Conservation (phyloP, 1,140 invertebrate species). For the Subanguina moxae region DNA sequence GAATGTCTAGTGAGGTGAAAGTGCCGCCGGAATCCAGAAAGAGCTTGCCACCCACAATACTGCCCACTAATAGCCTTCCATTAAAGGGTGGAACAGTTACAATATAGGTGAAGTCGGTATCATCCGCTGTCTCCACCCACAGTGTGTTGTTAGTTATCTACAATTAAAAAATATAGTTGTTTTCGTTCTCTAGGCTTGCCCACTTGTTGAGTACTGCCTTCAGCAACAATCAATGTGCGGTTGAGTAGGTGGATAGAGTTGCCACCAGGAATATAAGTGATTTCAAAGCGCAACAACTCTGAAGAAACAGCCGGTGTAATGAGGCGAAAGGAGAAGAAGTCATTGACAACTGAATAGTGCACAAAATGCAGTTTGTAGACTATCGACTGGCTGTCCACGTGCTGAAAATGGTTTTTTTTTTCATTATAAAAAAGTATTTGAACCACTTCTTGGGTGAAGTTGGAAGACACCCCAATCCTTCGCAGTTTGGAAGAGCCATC, state of each 20-base stretch:
- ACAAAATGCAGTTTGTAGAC: conserved; percentile 55
- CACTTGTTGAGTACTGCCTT: conserved; percentile 45
- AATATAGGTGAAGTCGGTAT: conserved; percentile 48
- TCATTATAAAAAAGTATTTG: background rate
- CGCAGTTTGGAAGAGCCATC: conserved; percentile 23
- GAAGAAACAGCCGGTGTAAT: conserved; percentile 51
- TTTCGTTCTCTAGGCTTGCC: background rate
- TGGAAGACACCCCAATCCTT: conserved; percentile 56
- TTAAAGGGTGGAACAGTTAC: conserved; percentile 46
- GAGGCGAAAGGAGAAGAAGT: conserved; percentile 55
- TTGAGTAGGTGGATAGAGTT: conserved; percentile 51
- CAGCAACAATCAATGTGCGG: conserved; percentile 52
- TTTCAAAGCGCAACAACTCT: conserved; percentile 52
- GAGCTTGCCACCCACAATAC: conserved; percentile 23
- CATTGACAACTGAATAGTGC: conserved; percentile 56
- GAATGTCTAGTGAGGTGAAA: conserved; percentile 52
- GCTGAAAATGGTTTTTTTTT: conserved; percentile 24
- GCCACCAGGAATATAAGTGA: conserved; percentile 53
- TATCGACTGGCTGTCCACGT: conserved; percentile 48
- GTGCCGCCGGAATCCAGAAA: conserved; percentile 36
- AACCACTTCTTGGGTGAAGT: conserved; percentile 55
- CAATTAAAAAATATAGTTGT: background rate
- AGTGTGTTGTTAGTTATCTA: conserved; percentile 56
- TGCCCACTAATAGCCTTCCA: conserved; percentile 38
- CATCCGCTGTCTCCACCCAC: conserved; percentile 53